A percentile compares a stretch with the other conserved stretches of the same genome.
Conservation (phyloP, 2,113 vertebrate species). For the Phalacrocorax pelagicus region DNA sequence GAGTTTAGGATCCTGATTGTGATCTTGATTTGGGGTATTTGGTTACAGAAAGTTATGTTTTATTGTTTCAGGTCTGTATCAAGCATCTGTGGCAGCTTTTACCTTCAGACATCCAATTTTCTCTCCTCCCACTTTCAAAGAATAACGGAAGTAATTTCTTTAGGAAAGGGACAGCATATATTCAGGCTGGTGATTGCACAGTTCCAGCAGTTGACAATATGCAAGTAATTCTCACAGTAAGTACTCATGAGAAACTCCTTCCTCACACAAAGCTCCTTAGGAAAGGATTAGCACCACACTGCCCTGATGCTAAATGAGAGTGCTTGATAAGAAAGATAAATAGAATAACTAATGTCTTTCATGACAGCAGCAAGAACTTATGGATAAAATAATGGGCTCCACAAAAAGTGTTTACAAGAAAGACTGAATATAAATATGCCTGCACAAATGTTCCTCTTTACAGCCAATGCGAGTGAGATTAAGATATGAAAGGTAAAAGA, state of each 20-base stretch:
- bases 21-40: not conserved
- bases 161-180: not conserved
- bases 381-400: not conserved
- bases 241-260: not conserved
- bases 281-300: not conserved
- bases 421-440: not conserved
- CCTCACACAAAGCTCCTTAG: not conserved
- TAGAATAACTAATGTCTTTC: not conserved
- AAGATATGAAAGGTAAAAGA: not conserved
- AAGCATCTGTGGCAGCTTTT: not conserved
- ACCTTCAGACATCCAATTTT: not conserved
- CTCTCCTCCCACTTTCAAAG: not conserved
- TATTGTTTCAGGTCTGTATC: not conserved
- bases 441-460: not conserved
- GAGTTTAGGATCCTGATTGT: not conserved
- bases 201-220: not conserved
- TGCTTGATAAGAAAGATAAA: not conserved
- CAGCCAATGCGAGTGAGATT: not conserved
- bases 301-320: not conserved
- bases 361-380: not conserved
- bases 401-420: not conserved
- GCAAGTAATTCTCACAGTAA: not conserved
- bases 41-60: not conserved
- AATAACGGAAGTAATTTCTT: not conserved
- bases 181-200: not conserved